These are phyloP conservation scores for Berghia stephanieae DNA, from an alignment of 1,140 invertebrate genomes.

Conservation along the genomic window DNA sequence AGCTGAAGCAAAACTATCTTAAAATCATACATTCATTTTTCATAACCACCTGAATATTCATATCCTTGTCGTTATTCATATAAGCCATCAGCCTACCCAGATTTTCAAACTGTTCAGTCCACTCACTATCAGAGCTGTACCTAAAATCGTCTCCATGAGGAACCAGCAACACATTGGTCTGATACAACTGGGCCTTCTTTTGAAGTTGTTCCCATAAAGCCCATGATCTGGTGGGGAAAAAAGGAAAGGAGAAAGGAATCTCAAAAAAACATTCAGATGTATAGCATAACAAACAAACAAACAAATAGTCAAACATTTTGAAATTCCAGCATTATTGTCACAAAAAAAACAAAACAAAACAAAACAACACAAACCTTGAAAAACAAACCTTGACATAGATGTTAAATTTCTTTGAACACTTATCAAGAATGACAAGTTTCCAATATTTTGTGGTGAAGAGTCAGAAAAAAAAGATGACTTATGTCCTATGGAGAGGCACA, in stretches of 20 bases:
- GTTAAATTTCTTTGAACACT: no score
- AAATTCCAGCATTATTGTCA: not conserved
- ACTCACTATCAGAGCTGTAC: conserved; percentile 86
- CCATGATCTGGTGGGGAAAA: conserved; percentile 76
- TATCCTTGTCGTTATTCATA: conserved; percentile 80
- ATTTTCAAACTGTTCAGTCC: conserved; percentile 91
- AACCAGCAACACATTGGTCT: conserved; percentile 85
- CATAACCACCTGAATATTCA: conserved; percentile 86
- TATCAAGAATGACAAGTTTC: no score
- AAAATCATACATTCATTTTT: no score
- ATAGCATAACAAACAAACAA: not conserved
- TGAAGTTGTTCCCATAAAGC: conserved; percentile 92
- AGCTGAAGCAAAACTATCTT: no score
- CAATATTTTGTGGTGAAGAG: no score
- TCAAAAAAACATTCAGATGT: not conserved
- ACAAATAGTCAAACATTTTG: not conserved
- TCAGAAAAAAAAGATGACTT: no score
- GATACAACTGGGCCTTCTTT: conserved; percentile 94
- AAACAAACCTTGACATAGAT: no score
- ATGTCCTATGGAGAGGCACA: no score
- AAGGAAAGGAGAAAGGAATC: no score
- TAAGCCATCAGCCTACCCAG: conserved; percentile 93
- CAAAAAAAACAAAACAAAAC: conserved; percentile 4
- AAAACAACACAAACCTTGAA: not conserved
- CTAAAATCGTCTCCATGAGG: conserved; percentile 98